These are phyloP conservation scores for Drosophila monieri DNA, from an alignment of 2,888 invertebrate species.

Conservation along the genomic window DNA sequence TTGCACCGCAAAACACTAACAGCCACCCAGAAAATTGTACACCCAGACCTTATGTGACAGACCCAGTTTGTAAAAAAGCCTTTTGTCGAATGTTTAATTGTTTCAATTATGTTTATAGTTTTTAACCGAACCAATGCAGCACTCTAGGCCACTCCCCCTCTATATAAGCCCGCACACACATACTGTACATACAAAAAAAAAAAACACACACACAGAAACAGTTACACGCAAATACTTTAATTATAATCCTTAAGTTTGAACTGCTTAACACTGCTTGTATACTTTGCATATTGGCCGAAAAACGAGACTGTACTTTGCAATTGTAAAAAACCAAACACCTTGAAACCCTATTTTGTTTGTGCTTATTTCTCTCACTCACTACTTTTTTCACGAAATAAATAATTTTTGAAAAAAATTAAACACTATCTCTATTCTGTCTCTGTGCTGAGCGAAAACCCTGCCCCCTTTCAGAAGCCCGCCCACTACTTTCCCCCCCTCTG, in stretches of 20 bases:
- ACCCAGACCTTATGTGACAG: not conserved
- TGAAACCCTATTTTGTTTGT: conserved; percentile 11
- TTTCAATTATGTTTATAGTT: conserved; percentile 28
- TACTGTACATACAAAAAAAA: conserved; percentile 11
- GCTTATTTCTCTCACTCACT: conserved; percentile 23
- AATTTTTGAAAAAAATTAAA: not conserved
- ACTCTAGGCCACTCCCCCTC: not conserved
- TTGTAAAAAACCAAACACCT: conserved; percentile 23
- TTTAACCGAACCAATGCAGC: conserved; percentile 12
- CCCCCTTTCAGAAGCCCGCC: not conserved
- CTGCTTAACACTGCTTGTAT: conserved; percentile 52
- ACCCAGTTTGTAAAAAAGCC: not conserved
- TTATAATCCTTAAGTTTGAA: conserved; percentile 26
- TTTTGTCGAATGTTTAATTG: conserved; percentile 21
- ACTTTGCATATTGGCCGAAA: conserved; percentile 69
- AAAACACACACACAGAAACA: not conserved
- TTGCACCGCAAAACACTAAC: conserved; percentile 34
- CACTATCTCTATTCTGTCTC: conserved; percentile 25
- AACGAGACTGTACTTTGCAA: conserved; percentile 44
- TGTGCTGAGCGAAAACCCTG: conserved; percentile 22
- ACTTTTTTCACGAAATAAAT: conserved; percentile 3
- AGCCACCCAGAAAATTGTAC: conserved; percentile 9
- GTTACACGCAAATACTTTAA: not conserved
- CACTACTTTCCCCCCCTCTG: not conserved
- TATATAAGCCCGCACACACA: not conserved